Conservation (phyloP, 2,113 vertebrate species). For the Mesocricetus auratus region DNA sequence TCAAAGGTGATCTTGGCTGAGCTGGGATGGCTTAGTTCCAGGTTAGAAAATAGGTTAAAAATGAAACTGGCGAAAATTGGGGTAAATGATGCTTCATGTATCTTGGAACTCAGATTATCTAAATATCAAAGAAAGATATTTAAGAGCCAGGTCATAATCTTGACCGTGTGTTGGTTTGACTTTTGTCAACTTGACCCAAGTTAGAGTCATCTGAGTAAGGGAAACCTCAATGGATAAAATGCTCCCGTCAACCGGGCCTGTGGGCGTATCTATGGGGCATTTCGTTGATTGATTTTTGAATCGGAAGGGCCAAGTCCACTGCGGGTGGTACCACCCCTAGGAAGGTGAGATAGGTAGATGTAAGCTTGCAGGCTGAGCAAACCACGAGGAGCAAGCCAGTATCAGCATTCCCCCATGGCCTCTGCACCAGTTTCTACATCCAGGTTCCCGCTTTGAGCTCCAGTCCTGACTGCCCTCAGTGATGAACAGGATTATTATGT, state of each 20-base stretch:
- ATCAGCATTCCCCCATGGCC: not conserved
- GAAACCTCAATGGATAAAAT: not conserved
- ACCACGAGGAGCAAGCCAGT: not conserved
- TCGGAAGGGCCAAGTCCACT: not conserved
- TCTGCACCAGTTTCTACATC: too few species aligned
- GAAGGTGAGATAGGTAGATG: not conserved
- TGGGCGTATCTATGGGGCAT: not conserved
- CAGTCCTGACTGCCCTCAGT: not conserved
- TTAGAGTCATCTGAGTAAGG: not conserved
- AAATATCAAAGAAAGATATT: conserved; percentile 8
- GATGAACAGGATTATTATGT: not conserved
- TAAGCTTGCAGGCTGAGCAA: not conserved
- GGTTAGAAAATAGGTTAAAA: not conserved
- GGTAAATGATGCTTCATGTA: not conserved
- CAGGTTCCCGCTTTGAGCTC: not conserved
- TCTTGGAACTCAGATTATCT: not conserved
- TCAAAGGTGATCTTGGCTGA: conserved; percentile 12
- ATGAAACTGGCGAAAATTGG: not conserved
- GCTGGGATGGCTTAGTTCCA: not conserved
- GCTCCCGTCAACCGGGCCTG: not conserved
- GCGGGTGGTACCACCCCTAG: not conserved
- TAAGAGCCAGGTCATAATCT: not conserved
- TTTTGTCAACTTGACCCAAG: not conserved
- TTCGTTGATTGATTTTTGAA: not conserved
- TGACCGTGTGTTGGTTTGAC: not conserved